Evolutionary conservation across 2,113 vertebrate species (phyloP).

Genomic region (Xiphophorus couchianus): DNA sequence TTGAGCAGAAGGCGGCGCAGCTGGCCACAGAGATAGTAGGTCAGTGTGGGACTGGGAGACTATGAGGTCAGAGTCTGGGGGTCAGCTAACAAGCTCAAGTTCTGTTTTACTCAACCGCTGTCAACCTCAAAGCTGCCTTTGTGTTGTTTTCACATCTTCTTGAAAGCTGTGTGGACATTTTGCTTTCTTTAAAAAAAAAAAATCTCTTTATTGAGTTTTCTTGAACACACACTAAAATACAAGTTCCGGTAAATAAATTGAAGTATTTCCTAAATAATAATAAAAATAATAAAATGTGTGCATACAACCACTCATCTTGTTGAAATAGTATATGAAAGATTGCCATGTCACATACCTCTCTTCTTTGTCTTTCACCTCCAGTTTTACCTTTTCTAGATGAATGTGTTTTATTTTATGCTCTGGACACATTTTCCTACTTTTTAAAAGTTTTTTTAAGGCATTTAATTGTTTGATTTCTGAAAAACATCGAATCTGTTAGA

Average conservation of each 20-base stretch:
- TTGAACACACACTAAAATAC: neutral
- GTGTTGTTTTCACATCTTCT: neutral
- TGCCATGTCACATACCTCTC: too few relatives aligned
- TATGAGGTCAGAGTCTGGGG: slow-evolving; percentile 7
- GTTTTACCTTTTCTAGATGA: too few relatives aligned
- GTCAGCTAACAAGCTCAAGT: slow-evolving; percentile 31
- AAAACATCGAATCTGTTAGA: slow-evolving; percentile 76
- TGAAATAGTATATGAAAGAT: too few relatives aligned
- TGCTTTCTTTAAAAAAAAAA: neutral
- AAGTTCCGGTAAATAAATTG: too few relatives aligned
- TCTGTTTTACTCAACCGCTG: neutral
- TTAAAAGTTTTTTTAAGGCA: neutral
- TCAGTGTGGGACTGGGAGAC: slow-evolving; percentile 72
- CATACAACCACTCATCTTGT: too few relatives aligned
- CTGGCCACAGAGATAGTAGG: slow-evolving; percentile 97
- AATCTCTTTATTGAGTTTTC: too few relatives aligned
- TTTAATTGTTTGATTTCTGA: neutral
- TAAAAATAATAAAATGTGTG: too few relatives aligned
- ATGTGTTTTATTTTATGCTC: too few relatives aligned
- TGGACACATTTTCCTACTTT: neutral
- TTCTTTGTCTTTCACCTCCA: too few relatives aligned
- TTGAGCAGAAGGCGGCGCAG: slow-evolving; percentile 98
- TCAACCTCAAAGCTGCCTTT: slow-evolving; percentile 4
- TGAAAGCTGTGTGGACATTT: too few relatives aligned
- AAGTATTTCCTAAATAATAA: too few relatives aligned